Base-by-base conservation (phyloP, 2,113 vertebrate genomes). In the Empidonax traillii region DNA sequence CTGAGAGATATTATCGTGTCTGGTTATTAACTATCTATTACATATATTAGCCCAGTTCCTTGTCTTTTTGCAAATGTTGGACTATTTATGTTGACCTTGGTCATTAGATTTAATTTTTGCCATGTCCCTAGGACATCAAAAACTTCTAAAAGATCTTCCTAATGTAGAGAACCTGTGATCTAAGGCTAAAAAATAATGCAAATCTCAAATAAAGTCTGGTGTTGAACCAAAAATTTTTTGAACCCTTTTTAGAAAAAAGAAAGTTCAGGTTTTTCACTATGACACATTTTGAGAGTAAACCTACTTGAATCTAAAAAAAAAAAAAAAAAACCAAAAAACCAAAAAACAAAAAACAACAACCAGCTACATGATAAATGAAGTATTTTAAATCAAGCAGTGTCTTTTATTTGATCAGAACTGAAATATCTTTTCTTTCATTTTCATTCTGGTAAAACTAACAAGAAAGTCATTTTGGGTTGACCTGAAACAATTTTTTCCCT, bases 361-460 rank as follows among this genome's bases (percentile, higher is more conserved):
- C 35, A 35, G 35, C 17, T 53, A 33, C 13, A 65, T 79, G 25
- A 39, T 79, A 88, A 90, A 71, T 58, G 1, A 90, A 49, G 8
- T 62, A 71, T 81, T 93, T 85, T 67, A 90, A 74, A 56, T 67
- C 51, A 84, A 80, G 12, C 2, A 39, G 6, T 43, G 23, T 76
- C 37, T 88, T 93, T 93, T 56, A 79, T 88, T 85, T 88, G 22
- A 73, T 83, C 15, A 41, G 37, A 79, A 90, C 12, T 72, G 19
- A 96, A 91, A 87, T 68, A 88, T 33, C 17, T 80, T 83, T 85
- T 82, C 62, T 91, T 94, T 92, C 58, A 83, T 85, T 91, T 94
- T 91, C 28, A 25, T 85, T 91, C 95, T 71, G 62, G 49, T 14
- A 85, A 90, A 92, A 95, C 8, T 63, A 90, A 85, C 44, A 85